Evolutionary conservation across 2,797 vertebrate genomes (phyloP).

Genomic region (Sandelia bainsii): DNA sequence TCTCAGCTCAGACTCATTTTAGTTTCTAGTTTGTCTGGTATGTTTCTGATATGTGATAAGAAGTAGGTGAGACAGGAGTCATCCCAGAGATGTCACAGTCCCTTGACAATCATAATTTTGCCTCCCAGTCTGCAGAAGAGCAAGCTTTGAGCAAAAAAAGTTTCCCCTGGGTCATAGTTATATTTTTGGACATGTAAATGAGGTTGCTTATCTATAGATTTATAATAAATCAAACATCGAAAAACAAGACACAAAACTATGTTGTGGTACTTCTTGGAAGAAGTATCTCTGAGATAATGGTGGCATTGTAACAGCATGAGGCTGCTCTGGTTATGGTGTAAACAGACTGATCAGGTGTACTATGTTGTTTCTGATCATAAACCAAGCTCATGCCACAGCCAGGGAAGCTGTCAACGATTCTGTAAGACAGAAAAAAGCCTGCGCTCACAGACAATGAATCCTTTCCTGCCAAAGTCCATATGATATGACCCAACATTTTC

Average conservation of each 20-base stretch:
- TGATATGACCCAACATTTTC: constrained; percentile 71
- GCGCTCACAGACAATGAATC: constrained; percentile 53
- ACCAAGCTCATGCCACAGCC: constrained; percentile 64
- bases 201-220: neutral
- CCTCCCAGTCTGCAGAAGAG: too few relatives aligned
- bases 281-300: constrained; percentile 50
- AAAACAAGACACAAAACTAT: neutral
- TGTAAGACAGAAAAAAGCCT: constrained; percentile 44
- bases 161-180: neutral
- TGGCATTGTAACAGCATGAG: constrained; percentile 33
- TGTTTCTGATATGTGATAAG: too few relatives aligned
- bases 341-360: constrained; percentile 39
- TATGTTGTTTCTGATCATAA: constrained; percentile 66
- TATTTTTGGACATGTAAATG: neutral
- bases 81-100: too few relatives aligned
- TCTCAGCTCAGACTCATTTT: too few relatives aligned
- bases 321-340: constrained; percentile 13
- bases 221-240: neutral
- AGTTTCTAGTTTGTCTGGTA: too few relatives aligned
- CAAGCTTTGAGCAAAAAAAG: too few relatives aligned
- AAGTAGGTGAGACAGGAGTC: too few relatives aligned
- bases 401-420: constrained; percentile 49
- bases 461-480: constrained; percentile 68
- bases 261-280: neutral
- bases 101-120: too few relatives aligned